Evolutionary conservation across 2,888 invertebrate species (phyloP), one percentile per base, ranked within the genome.

Genomic region (Brachyopa scutellaris): DNA sequence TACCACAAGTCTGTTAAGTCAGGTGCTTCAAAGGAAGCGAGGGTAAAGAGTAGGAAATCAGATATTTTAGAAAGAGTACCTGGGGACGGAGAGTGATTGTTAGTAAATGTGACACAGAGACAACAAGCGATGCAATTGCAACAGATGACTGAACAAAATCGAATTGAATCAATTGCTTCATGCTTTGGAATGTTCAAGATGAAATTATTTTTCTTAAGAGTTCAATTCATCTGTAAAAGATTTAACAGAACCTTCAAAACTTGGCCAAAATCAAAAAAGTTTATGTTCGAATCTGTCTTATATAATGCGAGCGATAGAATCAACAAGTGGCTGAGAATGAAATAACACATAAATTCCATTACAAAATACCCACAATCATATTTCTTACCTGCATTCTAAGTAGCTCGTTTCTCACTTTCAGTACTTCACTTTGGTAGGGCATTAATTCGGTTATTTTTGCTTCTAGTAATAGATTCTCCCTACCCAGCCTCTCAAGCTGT

Each of bases 361-460:
- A n/a, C n/a, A n/a, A n/a, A n/a, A n/a, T n/a, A n/a, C n/a, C n/a
- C n/a, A n/a, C n/a, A n/a, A n/a, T n/a, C n/a, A n/a, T n/a, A n/a
- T n/a, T n/a, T n/a, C n/a, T 84, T 86, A 95, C 94, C 93, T 95
- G 95, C 85, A 95, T 90, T 85, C 93, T 92, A 38, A 93, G 92
- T 85, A 95, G 92, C 90, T 96, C 95, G 70, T 92, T 92, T 85
- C 94, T 92, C 67, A 95, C 91, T 85, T 93, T 91, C 83, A 93
- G 93, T 73, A 95, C 92, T 88, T 96, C 95, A 59, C 92, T 92
- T 78, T 93, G 93, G 86, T 93, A 92, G 86, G 93, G 93, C 86
- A 93, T 89, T 86, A 95, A 88, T 87, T 95, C 94, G 42, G 91
- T 91, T 21, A 93, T 91, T 85, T 91, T 91, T 79, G 93, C 88